These are phyloP conservation scores for Nymphalis io DNA, from an alignment of 1,140 invertebrate genomes.

Conservation along the genomic window DNA sequence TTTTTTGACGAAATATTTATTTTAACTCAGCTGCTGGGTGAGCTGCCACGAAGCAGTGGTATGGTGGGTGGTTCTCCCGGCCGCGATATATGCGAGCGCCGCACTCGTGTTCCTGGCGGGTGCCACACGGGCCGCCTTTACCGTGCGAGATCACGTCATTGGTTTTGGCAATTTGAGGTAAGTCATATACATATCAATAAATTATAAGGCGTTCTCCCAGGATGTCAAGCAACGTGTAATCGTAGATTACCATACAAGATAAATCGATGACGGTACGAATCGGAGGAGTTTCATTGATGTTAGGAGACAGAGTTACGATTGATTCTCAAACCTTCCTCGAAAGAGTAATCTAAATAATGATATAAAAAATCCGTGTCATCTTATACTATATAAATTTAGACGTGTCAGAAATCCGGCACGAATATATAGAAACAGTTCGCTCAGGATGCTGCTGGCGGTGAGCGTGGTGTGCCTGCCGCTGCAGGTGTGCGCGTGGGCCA, in stretches of 20 bases:
- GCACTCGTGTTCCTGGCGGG: conserved; percentile 91
- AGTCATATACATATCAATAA: neutral
- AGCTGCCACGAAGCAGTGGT: conserved; percentile 94
- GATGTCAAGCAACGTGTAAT: too few species aligned
- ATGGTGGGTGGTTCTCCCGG: conserved; percentile 94
- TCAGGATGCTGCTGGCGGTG: conserved; percentile 62
- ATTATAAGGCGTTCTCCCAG: too few species aligned
- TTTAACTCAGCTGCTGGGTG: conserved; percentile 92
- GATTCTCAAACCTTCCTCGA: too few species aligned
- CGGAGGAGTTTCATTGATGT: too few species aligned
- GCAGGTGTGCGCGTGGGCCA: conserved; percentile 62
- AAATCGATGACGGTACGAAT: too few species aligned
- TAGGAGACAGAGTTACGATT: too few species aligned
- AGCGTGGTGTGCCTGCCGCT: conserved; percentile 65
- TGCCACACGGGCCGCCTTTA: conserved; percentile 94
- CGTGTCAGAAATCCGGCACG: neutral
- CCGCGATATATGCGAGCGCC: conserved; percentile 87
- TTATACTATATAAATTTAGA: too few species aligned
- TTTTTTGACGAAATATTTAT: conserved; percentile 7
- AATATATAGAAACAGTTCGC: neutral
- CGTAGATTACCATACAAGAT: too few species aligned
- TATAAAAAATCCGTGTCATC: too few species aligned
- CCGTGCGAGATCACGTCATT: conserved; percentile 93
- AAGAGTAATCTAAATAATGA: too few species aligned
- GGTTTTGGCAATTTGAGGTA: conserved; percentile 94